phyloP scores from a whole-genome alignment of 2,113 vertebrate species.

The Ibidorhyncha struthersii region DNA sequence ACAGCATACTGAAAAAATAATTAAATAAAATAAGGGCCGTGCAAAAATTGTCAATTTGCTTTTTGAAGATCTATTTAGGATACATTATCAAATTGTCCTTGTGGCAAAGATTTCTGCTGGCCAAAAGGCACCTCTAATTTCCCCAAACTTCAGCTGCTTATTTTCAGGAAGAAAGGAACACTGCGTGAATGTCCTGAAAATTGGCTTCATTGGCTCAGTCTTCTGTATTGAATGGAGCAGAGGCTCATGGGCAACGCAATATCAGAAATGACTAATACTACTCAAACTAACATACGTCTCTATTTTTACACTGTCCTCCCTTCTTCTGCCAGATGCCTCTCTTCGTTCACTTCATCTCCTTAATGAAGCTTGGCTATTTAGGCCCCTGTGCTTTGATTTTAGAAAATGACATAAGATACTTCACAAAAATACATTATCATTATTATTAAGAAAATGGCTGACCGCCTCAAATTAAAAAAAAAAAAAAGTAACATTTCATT shows the following conservation, averaged over 20 bases:
- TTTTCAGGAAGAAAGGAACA: conserved; percentile 34
- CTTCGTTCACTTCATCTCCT: conserved; percentile 6
- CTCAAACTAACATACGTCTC: background rate
- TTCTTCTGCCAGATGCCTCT: conserved; percentile 52
- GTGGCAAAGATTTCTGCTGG: background rate
- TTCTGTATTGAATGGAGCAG: background rate
- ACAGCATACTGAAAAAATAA: background rate
- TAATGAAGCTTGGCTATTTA: conserved; percentile 29
- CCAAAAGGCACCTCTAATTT: background rate
- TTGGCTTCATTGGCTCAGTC: background rate
- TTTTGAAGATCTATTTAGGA: background rate
- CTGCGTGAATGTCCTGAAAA: background rate
- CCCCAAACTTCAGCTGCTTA: background rate
- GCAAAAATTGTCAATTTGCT: background rate
- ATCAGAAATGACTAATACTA: conserved; percentile 49
- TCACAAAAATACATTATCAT: background rate
- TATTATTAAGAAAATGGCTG: background rate
- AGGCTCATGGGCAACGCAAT: conserved; percentile 1
- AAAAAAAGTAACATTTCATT: background rate
- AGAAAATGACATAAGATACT: conserved; percentile 22
- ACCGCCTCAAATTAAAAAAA: background rate
- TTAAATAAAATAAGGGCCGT: background rate
- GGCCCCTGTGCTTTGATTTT: background rate
- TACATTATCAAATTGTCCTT: background rate
- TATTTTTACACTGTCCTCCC: conserved; percentile 36